Percentiles rank a stretch among this genome's conserved stretches.
Evolutionary conservation across 2,797 vertebrate genomes (phyloP).

Genomic region (Acanthiza pusilla): DNA sequence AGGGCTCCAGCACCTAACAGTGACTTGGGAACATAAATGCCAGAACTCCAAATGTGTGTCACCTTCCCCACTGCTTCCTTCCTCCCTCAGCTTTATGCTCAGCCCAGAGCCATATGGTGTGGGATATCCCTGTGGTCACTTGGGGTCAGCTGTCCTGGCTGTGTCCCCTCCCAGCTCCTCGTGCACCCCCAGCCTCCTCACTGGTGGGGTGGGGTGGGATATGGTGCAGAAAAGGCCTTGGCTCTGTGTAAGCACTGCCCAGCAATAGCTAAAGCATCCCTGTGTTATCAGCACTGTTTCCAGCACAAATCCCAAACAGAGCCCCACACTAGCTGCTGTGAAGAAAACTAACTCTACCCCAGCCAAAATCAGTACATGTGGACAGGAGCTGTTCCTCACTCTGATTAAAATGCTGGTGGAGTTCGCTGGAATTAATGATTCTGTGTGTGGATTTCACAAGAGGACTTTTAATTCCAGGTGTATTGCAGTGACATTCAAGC

Average conservation of each 20-base stretch:
- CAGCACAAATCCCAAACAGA: neutral
- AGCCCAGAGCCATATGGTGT: accelerated
- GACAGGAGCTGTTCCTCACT: neutral
- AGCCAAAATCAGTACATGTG: neutral
- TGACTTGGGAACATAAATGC: neutral
- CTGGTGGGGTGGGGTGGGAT: neutral
- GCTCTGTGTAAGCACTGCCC: neutral
- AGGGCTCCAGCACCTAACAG: neutral
- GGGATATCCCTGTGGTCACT: neutral
- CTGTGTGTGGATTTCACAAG: neutral
- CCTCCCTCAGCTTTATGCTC: neutral
- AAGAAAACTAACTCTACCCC: neutral
- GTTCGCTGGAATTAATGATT: neutral
- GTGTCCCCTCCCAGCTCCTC: neutral
- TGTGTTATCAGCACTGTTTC: neutral
- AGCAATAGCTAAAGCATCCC: neutral
- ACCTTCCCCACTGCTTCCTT: neutral
- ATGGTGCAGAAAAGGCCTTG: neutral
- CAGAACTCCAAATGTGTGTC: neutral
- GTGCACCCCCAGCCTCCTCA: neutral
- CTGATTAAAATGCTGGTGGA: neutral
- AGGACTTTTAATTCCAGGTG: neutral
- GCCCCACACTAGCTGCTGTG: neutral
- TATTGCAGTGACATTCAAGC: neutral
- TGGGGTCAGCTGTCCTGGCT: neutral